phyloP scores from a whole-genome alignment of 2,113 vertebrate species.

The Tichodroma muraria region DNA sequence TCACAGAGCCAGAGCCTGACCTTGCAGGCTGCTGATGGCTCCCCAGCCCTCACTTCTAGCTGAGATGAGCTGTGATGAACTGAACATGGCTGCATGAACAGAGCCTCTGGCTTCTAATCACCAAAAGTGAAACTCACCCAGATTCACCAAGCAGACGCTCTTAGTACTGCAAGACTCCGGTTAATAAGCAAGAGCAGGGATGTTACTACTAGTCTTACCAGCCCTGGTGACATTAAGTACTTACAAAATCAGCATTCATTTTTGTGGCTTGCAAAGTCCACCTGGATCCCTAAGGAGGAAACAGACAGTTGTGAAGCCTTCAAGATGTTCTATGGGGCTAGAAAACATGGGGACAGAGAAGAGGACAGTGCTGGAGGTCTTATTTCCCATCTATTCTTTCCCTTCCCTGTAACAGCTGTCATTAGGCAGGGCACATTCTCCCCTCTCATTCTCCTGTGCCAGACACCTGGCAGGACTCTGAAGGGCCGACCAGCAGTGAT shows the following conservation, averaged over 20 bases:
- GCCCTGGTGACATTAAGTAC: slow-evolving; percentile 47
- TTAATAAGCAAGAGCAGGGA: slow-evolving; percentile 32
- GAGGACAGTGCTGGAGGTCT: not conserved
- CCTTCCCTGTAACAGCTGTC: not conserved
- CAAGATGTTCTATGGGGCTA: not conserved
- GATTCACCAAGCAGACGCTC: not conserved
- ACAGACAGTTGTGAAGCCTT: not conserved
- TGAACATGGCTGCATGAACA: not conserved
- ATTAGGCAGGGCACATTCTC: not conserved
- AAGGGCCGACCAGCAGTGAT: not conserved
- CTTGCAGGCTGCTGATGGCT: not conserved
- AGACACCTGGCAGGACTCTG: not conserved
- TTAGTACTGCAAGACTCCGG: not conserved
- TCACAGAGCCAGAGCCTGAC: not conserved
- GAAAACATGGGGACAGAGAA: not conserved
- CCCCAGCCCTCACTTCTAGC: not conserved
- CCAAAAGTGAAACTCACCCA: slow-evolving; percentile 1
- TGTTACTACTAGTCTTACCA: slow-evolving; percentile 36
- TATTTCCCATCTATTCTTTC: not conserved
- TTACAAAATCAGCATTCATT: slow-evolving; percentile 95
- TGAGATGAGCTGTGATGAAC: not conserved
- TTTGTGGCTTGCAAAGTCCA: slow-evolving; percentile 95
- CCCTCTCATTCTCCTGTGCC: not conserved
- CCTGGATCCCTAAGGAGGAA: slow-evolving; percentile 85
- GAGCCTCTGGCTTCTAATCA: not conserved